Evolutionary conservation across 2,888 invertebrate species (phyloP), one percentile per base, ranked within the genome.

Genomic region (Drosophila vallismaia): DNA sequence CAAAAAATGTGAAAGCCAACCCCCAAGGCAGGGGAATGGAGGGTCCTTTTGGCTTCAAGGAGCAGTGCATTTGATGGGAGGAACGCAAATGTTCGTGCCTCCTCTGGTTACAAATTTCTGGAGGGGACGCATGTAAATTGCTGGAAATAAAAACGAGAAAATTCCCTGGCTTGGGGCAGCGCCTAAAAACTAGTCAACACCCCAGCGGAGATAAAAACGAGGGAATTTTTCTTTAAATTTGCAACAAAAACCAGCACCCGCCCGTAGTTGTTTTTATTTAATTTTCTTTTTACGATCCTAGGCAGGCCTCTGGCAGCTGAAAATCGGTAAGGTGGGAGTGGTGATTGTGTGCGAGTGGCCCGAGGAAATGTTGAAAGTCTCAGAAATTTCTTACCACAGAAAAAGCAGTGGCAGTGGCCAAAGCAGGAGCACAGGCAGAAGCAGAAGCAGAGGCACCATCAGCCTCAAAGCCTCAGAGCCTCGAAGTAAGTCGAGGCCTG

Each of bases 181-280:
- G 83, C 77, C 79, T 76, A 74, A 69, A 42, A 77, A 79, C 77
- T 76, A 85, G 86, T 63, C 78, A 77, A 76, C 72, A 68, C 62
- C 51, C 29, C 36, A 38, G 24, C 5, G 36, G 49, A 76, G 71
- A 75, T 68, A 66, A 70, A 56, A 71, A 55, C 46, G 52, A 69
- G 45, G 64, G 31, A 70, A 31, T 63, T 63, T 64, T 46, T 44
- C 68, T 76, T 79, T 74, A 83, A 82, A 82, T 82, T 85, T 59
- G 68, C 75, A 77, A 70, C 76, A 76, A 82, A 33, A 67, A 50
- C 9, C 45, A 57, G 56, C 53, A 58, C 33, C 77, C 46, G 81
- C 81, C 81, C 50, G 71, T 76, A 78, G 86, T 58, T 82, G 81
- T 82, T 82, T 85, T 83, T 83, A 76, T 82, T 82, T 82, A 82